A percentile compares a stretch with the other conserved stretches of the same genome.
These are phyloP conservation scores for Carlito syrichta DNA, from an alignment of 2,113 vertebrate genomes.

Conservation along the genomic window DNA sequence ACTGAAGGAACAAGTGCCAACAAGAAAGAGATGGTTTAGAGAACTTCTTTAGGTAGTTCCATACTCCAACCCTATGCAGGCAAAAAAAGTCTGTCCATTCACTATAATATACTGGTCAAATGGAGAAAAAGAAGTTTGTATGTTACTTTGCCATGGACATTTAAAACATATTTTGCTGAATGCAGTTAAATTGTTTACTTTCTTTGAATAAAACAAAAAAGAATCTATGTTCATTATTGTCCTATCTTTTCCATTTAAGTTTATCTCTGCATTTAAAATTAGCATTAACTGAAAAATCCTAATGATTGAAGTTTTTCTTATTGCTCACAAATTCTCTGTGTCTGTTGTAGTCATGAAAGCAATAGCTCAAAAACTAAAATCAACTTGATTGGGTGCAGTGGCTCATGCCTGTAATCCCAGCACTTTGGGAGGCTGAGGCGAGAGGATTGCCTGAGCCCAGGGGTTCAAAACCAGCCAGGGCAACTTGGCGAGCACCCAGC, in stretches of 20 bases:
- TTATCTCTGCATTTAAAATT: background rate
- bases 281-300: constrained; percentile 16
- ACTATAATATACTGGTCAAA: background rate
- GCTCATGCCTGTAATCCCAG: background rate
- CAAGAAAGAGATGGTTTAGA: background rate
- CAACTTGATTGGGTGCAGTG: background rate
- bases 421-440: background rate
- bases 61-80: background rate
- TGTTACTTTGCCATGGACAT: background rate
- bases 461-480: background rate
- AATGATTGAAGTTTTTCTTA: background rate
- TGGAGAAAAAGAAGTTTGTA: background rate
- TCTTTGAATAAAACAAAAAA: constrained; percentile 40
- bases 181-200: background rate
- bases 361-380: background rate
- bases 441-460: background rate
- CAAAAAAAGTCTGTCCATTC: background rate
- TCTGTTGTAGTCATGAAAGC: background rate
- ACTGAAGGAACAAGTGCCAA: constrained; percentile 81
- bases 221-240: background rate
- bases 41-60: background rate
- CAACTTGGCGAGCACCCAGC: background rate
- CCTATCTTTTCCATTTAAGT: background rate
- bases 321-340: background rate
- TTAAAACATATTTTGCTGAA: constrained; percentile 42